phyloP scores from a whole-genome alignment of 2,888 invertebrate species.

The Drosophila borborema region DNA sequence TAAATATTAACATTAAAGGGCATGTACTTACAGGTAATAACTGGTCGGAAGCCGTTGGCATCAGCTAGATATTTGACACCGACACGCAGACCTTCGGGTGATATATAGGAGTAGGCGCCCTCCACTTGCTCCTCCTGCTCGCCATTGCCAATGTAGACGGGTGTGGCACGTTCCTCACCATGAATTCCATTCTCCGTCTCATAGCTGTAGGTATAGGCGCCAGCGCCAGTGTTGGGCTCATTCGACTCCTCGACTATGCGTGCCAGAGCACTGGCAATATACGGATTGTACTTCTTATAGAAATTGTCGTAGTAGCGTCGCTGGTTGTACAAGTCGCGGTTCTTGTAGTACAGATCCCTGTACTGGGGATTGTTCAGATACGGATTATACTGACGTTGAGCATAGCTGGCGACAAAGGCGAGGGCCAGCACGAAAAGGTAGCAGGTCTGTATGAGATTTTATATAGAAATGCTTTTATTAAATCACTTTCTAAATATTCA shows the following conservation, averaged over 20 bases:
- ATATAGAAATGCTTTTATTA: conserved; percentile 4
- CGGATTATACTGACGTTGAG: conserved; percentile 65
- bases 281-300: conserved; percentile 75
- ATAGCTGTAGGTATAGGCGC: conserved; percentile 74
- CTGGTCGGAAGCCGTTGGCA: conserved; percentile 81
- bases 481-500: not conserved
- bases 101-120: conserved; percentile 81
- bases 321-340: conserved; percentile 71
- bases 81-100: conserved; percentile 82
- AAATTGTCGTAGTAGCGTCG: conserved; percentile 75
- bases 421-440: conserved; percentile 50
- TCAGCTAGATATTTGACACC: conserved; percentile 80
- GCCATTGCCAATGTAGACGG: conserved; percentile 54
- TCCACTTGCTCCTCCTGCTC: conserved; percentile 74
- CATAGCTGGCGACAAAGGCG: conserved; percentile 50
- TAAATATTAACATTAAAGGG: not conserved
- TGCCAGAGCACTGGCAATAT: conserved; percentile 66
- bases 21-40: conserved; percentile 78
- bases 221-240: conserved; percentile 62
- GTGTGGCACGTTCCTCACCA: conserved; percentile 75
- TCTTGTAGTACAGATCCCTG: conserved; percentile 68
- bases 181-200: conserved; percentile 84
- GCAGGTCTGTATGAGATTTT: conserved; percentile 36
- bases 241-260: conserved; percentile 69
- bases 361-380: conserved; percentile 67